Conservation (phyloP, 1,140 invertebrate genomes). For the Anoplophora glabripennis region DNA sequence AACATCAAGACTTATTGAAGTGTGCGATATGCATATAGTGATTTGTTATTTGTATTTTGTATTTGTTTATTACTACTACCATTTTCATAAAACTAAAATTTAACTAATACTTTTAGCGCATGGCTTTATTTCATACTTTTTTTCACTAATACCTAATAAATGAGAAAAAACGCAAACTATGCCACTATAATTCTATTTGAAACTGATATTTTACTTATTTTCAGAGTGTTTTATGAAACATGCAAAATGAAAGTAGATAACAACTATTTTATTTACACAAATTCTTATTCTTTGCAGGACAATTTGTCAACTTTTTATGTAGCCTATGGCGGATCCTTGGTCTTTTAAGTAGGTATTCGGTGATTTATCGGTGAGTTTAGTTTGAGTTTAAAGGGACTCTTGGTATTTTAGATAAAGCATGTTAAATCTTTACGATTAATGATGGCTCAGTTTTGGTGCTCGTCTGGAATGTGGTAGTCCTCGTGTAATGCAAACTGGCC, state of each 20-base stretch:
- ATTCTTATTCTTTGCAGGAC: not conserved
- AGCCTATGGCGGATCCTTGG: not conserved
- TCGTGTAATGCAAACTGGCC: not conserved
- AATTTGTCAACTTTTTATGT: slow-evolving; percentile 7
- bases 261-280: not conserved
- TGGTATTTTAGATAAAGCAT: slow-evolving; percentile 9
- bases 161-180: too few species aligned
- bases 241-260: slow-evolving; percentile 1
- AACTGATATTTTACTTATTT: too few species aligned
- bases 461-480: slow-evolving; percentile 12
- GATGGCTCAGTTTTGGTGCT: slow-evolving; percentile 8
- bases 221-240: not conserved
- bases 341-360: slow-evolving; percentile 4
- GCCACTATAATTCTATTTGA: too few species aligned
- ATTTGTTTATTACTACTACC: too few species aligned
- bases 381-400: not conserved
- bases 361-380: slow-evolving; percentile 2
- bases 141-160: too few species aligned
- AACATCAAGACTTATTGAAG: too few species aligned
- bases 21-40: too few species aligned
- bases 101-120: too few species aligned
- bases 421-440: slow-evolving; percentile 10
- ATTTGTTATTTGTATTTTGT: too few species aligned
- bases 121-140: too few species aligned
- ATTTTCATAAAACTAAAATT: too few species aligned